Conservation (phyloP, 37 sponge, comb jelly and placozoan species). For the Trichoplax adhaerens region DNA sequence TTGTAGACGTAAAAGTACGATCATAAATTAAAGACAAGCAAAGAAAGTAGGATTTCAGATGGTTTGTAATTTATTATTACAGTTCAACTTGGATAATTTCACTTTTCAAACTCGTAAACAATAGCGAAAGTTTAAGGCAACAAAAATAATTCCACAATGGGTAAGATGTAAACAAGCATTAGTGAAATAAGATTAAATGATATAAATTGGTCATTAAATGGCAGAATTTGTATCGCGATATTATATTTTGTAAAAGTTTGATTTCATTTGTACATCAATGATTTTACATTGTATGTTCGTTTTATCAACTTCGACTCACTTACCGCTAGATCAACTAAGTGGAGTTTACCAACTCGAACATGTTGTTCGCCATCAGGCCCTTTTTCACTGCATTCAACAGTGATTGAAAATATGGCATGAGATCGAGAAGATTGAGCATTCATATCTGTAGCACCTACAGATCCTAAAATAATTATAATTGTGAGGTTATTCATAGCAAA, state of each 20-base stretch:
- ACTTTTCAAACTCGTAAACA: too few relatives aligned
- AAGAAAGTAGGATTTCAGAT: too few relatives aligned
- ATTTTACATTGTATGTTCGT: not conserved
- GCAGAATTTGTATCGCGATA: too few relatives aligned
- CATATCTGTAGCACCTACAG: slow-evolving; percentile 56
- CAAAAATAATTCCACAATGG: too few relatives aligned
- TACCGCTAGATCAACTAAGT: slow-evolving; percentile 91
- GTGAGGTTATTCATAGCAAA: not conserved
- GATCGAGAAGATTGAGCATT: slow-evolving; percentile 89
- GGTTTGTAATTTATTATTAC: too few relatives aligned
- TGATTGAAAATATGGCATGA: slow-evolving; percentile 91
- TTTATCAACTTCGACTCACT: slow-evolving; percentile 1
- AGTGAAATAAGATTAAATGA: too few relatives aligned
- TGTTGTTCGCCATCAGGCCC: slow-evolving; percentile 74
- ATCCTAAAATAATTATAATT: slow-evolving; percentile 15
- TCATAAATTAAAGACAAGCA: too few relatives aligned
- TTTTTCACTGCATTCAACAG: slow-evolving; percentile 70
- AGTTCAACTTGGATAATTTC: too few relatives aligned
- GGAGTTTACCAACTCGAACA: slow-evolving; percentile 89
- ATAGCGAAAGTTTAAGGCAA: too few relatives aligned
- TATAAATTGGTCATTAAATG: too few relatives aligned
- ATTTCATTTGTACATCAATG: not conserved
- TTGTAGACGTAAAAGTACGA: too few relatives aligned
- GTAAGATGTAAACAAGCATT: too few relatives aligned
- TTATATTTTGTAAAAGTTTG: not conserved